Evolutionary conservation across 2,888 invertebrate species (phyloP).

Genomic region (Phaedon cochleariae): DNA sequence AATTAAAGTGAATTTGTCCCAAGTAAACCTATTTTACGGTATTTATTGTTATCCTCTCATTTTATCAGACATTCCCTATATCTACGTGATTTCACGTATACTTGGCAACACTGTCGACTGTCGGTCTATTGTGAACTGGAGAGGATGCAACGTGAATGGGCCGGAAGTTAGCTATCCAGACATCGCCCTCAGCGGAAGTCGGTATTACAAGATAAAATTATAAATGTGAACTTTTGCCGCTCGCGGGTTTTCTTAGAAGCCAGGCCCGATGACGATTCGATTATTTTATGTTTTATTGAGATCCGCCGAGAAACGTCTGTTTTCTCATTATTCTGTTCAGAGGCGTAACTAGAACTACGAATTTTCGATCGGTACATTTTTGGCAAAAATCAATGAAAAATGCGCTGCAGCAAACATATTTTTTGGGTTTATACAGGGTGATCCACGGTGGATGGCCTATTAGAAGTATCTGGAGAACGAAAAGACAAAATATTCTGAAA

Average conservation of each 20-base stretch:
- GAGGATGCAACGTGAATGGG: constrained; percentile 54
- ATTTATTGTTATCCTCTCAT: too few relatives aligned
- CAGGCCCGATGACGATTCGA: background rate
- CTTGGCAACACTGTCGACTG: constrained; percentile 15
- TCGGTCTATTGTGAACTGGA: constrained; percentile 19
- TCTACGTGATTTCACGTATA: background rate
- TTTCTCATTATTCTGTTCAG: background rate
- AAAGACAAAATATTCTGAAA: too few relatives aligned
- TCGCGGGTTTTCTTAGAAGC: constrained; percentile 27
- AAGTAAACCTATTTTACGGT: too few relatives aligned
- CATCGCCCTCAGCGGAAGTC: constrained; percentile 53
- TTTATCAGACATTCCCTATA: too few relatives aligned
- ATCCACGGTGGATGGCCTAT: too few relatives aligned
- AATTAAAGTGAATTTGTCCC: too few relatives aligned
- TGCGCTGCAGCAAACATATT: too few relatives aligned
- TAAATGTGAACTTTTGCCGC: constrained; percentile 34
- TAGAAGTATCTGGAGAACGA: too few relatives aligned
- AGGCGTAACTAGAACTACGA: too few relatives aligned
- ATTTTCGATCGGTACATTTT: too few relatives aligned
- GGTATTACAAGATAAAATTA: constrained; percentile 42
- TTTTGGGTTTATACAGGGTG: too few relatives aligned
- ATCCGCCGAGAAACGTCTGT: background rate
- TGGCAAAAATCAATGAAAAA: too few relatives aligned
- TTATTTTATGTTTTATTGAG: background rate
- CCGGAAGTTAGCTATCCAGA: constrained; percentile 57